Evolutionary conservation across 2,888 invertebrate species (phyloP).

Genomic region (Saturnia japonica): DNA sequence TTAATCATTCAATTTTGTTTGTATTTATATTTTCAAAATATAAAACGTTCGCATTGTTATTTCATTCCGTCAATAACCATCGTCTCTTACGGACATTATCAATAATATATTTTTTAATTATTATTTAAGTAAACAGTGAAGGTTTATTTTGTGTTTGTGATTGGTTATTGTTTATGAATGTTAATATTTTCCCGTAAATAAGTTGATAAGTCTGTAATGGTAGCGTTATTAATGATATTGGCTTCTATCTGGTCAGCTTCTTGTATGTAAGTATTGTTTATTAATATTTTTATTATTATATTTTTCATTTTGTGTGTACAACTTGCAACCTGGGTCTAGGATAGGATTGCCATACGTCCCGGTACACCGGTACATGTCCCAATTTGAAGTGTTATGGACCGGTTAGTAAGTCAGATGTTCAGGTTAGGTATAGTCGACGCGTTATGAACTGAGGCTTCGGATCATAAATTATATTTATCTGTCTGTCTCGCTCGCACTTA

Average conservation of each 20-base stretch:
- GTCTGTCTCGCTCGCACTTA: no score
- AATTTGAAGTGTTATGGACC: no score
- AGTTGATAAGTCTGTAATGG: conserved; percentile 12
- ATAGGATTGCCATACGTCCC: no score
- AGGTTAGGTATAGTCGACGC: no score
- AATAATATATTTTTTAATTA: neutral
- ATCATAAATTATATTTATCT: no score
- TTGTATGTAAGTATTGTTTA: conserved; percentile 19
- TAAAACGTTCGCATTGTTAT: neutral
- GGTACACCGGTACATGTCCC: no score
- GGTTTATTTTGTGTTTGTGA: neutral
- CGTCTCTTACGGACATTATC: neutral
- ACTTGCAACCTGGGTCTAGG: no score
- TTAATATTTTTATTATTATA: neutral
- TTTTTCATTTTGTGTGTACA: no score
- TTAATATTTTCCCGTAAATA: neutral
- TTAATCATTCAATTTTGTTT: conserved; percentile 15
- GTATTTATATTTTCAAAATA: neutral
- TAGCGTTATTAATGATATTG: conserved; percentile 17
- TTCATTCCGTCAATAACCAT: conserved; percentile 8
- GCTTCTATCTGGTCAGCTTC: conserved; percentile 18
- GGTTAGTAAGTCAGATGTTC: no score
- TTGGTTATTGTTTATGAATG: neutral
- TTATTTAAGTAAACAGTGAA: neutral
- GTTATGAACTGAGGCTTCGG: no score